phyloP scores from a whole-genome alignment of 2,888 invertebrate genomes.

The Sialis fuliginosa region DNA sequence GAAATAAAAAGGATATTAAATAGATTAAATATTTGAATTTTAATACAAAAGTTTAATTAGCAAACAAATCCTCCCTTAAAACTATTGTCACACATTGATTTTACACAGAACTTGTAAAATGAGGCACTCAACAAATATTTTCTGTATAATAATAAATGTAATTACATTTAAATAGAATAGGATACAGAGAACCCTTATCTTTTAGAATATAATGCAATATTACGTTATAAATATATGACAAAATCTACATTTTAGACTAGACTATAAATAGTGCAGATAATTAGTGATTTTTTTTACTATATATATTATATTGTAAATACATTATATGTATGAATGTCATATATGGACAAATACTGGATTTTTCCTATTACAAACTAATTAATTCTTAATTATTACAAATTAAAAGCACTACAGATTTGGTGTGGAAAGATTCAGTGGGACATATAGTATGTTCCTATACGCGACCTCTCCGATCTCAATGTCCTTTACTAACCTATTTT shows the following conservation, averaged over 20 bases:
- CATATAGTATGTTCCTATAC: background rate
- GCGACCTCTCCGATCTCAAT: background rate
- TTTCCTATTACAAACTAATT: constrained; percentile 1
- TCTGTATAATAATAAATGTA: background rate
- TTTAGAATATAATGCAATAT: constrained; percentile 1
- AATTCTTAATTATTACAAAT: background rate
- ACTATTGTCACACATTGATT: constrained; percentile 5
- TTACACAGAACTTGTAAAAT: constrained; percentile 4
- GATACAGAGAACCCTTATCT: constrained; percentile 2
- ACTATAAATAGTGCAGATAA: constrained; percentile 2
- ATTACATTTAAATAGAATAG: constrained; percentile 3
- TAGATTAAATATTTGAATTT: background rate
- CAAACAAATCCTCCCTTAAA: constrained; percentile 4
- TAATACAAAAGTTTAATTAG: constrained; percentile 4
- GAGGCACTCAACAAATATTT: constrained; percentile 5
- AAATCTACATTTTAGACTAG: constrained; percentile 5
- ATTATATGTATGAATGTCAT: background rate
- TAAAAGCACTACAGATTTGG: constrained; percentile 3
- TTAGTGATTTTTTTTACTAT: background rate
- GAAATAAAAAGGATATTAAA: too few species aligned
- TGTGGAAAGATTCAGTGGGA: constrained; percentile 3
- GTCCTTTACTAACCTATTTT: too few species aligned
- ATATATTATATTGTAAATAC: background rate
- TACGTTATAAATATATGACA: constrained; percentile 6
- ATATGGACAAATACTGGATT: constrained; percentile 2